Conservation (phyloP, 2,888 invertebrate species). For the Scaptomyza reducta region DNA sequence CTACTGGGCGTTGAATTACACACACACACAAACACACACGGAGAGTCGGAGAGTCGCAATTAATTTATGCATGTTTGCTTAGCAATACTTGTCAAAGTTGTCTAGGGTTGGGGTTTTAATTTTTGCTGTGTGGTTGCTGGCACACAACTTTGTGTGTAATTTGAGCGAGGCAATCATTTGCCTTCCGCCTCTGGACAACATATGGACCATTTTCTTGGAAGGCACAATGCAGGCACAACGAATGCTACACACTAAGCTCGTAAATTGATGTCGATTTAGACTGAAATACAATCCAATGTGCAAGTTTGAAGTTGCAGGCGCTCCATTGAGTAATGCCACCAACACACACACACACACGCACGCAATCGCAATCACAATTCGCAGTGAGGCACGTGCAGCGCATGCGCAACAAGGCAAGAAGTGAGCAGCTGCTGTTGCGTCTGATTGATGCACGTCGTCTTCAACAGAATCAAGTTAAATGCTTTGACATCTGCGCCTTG, state of each 20-base stretch:
- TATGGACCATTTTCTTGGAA: slow-evolving; percentile 65
- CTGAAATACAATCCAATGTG: slow-evolving; percentile 65
- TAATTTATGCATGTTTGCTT: slow-evolving; percentile 79
- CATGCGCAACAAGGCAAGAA: slow-evolving; percentile 57
- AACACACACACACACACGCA: slow-evolving; percentile 33
- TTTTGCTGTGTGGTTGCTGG: slow-evolving; percentile 14
- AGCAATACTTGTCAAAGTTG: slow-evolving; percentile 80
- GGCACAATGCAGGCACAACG: slow-evolving; percentile 28
- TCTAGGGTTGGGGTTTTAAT: slow-evolving; percentile 63
- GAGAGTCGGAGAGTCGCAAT: slow-evolving; percentile 36
- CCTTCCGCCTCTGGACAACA: slow-evolving; percentile 20
- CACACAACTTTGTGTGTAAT: slow-evolving; percentile 73
- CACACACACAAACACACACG: slow-evolving; percentile 10
- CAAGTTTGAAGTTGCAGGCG: slow-evolving; percentile 52
- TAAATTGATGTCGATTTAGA: slow-evolving; percentile 76
- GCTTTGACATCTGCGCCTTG: slow-evolving; percentile 55
- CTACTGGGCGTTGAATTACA: slow-evolving; percentile 51
- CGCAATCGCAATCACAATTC: slow-evolving; percentile 4
- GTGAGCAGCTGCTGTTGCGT: slow-evolving; percentile 8
- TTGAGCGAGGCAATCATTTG: slow-evolving; percentile 68
- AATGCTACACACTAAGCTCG: slow-evolving; percentile 62
- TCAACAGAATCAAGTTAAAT: slow-evolving; percentile 65
- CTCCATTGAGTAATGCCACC: slow-evolving; percentile 73
- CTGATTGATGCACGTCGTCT: slow-evolving; percentile 77
- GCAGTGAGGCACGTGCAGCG: slow-evolving; percentile 67